Base-by-base conservation (phyloP, 2,113 vertebrate species). In the Ovis aries region DNA sequence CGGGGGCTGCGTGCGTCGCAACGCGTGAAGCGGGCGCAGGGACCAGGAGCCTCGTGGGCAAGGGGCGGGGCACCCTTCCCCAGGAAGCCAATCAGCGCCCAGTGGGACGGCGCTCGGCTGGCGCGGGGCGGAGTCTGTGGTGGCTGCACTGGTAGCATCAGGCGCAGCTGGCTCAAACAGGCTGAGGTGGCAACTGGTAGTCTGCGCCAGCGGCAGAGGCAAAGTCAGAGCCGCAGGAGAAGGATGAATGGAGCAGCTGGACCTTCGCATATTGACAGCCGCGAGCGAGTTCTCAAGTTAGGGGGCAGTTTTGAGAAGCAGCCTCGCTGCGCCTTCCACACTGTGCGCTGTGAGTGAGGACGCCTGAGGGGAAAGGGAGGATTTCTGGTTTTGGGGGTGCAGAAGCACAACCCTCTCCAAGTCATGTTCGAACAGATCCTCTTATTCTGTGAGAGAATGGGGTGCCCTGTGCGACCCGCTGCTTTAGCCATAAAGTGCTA, bases 301-400 rank as follows among this genome's bases (percentile, higher is more conserved):
- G 99, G 99, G 14, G 99, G 99, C 98, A 99, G 98, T 53, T 99
- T 99, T 94, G 99, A 99, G 98, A 99, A 99, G 98, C 99, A 99
- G 57, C 99, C 99, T 15, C 99, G 99, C 98, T 99, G 99, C 98
- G 99, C 99, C 59, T 99, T 99, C 98, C 99, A 99, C 96, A 99
- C 99, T 4, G 99, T 99, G 90, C 99, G 99, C 98, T 99, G 99
- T 99, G 99, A 99, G 99, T 99, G 89, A 8, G n/a, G 1, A 48
- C 7, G 36, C 55, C 10, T 14, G 90, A 53, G 29, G 92, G 53
- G 15, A 33, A 15, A 25, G 21, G 21, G 43, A 64, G 59, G 19
- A n/a, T 7, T 45, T 55, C 59, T 43, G 89, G 43, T 36, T 33
- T 27, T 2, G 33, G 60, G 55, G 2, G 40, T 62, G 29, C 67